Percentiles rank a stretch among this genome's conserved stretches.
Conservation (phyloP, 2,888 invertebrate genomes). For the Bellardia bayeri region DNA sequence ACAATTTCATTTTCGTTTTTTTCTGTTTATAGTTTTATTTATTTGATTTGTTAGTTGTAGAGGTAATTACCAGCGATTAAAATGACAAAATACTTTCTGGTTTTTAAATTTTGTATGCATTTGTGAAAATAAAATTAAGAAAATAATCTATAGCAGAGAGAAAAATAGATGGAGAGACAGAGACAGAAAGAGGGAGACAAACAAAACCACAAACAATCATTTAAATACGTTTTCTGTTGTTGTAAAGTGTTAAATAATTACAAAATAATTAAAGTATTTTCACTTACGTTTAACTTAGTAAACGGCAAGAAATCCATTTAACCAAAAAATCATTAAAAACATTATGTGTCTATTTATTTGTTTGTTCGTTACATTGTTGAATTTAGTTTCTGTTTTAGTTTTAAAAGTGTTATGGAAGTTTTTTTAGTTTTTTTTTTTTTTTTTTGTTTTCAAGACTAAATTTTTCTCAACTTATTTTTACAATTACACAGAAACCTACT, state of each 20-base stretch:
- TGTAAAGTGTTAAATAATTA: conserved; percentile 63
- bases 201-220: not conserved
- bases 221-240: conserved; percentile 11
- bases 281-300: conserved; percentile 55
- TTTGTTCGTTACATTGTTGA: conserved; percentile 4
- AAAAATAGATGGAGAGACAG: not conserved
- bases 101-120: not conserved
- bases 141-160: conserved; percentile 7
- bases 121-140: conserved; percentile 9
- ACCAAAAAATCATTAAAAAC: conserved; percentile 38
- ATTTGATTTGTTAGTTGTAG: conserved; percentile 8
- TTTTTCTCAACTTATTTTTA: conserved; percentile 14
- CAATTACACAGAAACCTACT: conserved; percentile 17
- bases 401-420: conserved; percentile 4
- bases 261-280: conserved; percentile 67
- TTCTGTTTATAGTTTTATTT: not conserved
- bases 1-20: not conserved
- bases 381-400: not conserved
- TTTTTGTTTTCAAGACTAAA: not conserved
- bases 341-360: not conserved
- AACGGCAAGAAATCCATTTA: conserved; percentile 35
- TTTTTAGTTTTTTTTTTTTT: conserved; percentile 1
- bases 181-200: not conserved
- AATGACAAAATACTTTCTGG: conserved; percentile 55
- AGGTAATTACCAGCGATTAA: conserved; percentile 48